Conservation (phyloP, 2,888 invertebrate genomes). For the Lycophotia porphyrea region DNA sequence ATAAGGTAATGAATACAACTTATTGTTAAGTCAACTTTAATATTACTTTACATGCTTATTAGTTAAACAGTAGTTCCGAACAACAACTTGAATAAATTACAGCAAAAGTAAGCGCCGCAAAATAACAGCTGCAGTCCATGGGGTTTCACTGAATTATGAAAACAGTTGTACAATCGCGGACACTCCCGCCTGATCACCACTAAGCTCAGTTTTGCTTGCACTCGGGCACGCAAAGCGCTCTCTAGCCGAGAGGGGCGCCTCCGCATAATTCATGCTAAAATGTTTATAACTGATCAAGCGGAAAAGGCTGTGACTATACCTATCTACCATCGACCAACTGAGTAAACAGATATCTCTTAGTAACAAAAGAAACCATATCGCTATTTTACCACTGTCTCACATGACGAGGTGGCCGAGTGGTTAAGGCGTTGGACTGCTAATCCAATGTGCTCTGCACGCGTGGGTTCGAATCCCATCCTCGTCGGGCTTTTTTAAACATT, state of each 20-base stretch:
- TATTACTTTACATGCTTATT: no score
- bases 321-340: conserved; percentile 41
- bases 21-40: no score
- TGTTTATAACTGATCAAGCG: no score
- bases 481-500: conserved; percentile 81
- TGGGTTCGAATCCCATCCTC: conserved; percentile 96
- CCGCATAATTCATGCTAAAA: no score
- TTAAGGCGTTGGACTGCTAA: conserved; percentile 96
- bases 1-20: no score
- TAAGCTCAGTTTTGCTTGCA: no score
- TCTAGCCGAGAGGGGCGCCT: no score
- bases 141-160: conserved; percentile 65
- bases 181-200: no score
- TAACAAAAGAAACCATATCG: conserved; percentile 21
- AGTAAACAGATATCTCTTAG: conserved; percentile 46
- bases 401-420: conserved; percentile 96
- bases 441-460: conserved; percentile 96
- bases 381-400: conserved; percentile 19
- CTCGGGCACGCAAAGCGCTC: no score
- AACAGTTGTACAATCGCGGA: conserved; percentile 64
- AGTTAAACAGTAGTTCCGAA: conserved; percentile 63
- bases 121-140: conserved; percentile 69
- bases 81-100: conserved; percentile 68
- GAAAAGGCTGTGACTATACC: no score
- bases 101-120: conserved; percentile 48